Evolutionary conservation across 1,140 invertebrate genomes (phyloP), one percentile per base, ranked within the genome.

Genomic region (Hycleus phaleratus): DNA sequence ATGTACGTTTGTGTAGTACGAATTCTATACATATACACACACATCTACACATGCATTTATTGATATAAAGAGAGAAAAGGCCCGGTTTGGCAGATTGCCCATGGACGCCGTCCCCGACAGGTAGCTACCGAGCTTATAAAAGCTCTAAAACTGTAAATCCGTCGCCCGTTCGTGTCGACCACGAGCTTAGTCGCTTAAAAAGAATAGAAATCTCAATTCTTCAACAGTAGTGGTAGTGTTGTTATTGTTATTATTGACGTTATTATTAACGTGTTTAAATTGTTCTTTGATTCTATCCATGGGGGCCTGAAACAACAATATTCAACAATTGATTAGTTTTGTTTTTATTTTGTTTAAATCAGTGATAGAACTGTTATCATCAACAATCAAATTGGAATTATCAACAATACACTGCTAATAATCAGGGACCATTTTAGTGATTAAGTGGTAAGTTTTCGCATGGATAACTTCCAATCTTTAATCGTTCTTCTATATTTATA

Each of bases 121-220:
- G 70, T 71, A 72, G 69, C 68, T 63, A 73, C 73, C 71, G 73
- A 73, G 67, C 64, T 72, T 73, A 73, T 73, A 74, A 72, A 73
- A 71, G 71, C 66, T 43, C 51, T 50, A 63, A 56, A 69, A 65
- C 63, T 63, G 46, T 62, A 53, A 63, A 46, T 63, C 64, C 65
- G 64, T 55, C 58, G 69, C 68, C 67, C 69, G 70, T 72, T 71
- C 70, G 67, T 72, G 32, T 32, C 32, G 2, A 32, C 64, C 67
- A 68, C 61, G 65, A 71, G 63, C 70, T 70, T 69, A 71, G 68
- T 69, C 44, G 57, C 59, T 63, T 18, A 18, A 18, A 18, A 18
- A 18, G 0, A 18, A 18, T 2, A 18, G 18, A 18, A 18, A 18
- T 18, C 18, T 18, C 18, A 18, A 18, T 18, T 18, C 18, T 18